Percentiles rank a stretch among this genome's conserved stretches.
These are phyloP conservation scores for Epistrophella euchroma DNA, from an alignment of 2,888 invertebrate species.

Conservation along the genomic window DNA sequence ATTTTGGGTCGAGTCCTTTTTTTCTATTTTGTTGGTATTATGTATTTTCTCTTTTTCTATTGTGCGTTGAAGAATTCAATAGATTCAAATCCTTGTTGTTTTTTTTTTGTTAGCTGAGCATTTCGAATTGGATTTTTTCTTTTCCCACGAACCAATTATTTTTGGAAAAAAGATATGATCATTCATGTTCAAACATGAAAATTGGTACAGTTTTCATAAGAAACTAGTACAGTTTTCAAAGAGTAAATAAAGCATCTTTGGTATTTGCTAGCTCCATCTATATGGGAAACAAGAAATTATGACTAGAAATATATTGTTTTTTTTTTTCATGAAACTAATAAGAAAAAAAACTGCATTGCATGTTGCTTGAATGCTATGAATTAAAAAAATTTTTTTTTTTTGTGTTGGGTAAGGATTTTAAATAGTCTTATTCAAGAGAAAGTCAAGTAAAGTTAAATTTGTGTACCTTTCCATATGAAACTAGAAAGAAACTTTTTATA, in stretches of 20 bases:
- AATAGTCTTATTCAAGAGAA: too few relatives aligned
- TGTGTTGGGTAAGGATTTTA: too few relatives aligned
- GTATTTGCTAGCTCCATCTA: not conserved
- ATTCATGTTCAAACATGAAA: conserved; percentile 3
- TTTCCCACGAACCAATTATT: conserved; percentile 47
- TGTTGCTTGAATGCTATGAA: too few relatives aligned
- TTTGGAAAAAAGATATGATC: not conserved
- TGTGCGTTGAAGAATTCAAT: conserved; percentile 35
- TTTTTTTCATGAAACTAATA: not conserved
- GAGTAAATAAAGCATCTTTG: not conserved
- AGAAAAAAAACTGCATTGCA: too few relatives aligned
- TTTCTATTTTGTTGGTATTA: not conserved
- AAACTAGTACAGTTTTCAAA: not conserved
- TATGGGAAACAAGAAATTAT: not conserved
- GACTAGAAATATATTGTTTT: not conserved
- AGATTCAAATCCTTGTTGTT: conserved; percentile 25
- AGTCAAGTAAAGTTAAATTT: too few relatives aligned
- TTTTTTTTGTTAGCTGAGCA: not conserved
- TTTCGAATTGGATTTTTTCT: conserved; percentile 15
- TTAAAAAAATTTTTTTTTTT: too few relatives aligned
- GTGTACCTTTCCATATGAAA: too few relatives aligned
- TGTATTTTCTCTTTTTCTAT: not conserved
- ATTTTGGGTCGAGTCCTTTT: conserved; percentile 8
- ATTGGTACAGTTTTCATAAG: conserved; percentile 25
- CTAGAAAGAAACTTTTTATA: too few relatives aligned